A percentile compares a stretch with the other conserved stretches of the same genome.
Evolutionary conservation across 2,797 vertebrate species (phyloP).

Genomic region (Melanogrammus aeglefinus): DNA sequence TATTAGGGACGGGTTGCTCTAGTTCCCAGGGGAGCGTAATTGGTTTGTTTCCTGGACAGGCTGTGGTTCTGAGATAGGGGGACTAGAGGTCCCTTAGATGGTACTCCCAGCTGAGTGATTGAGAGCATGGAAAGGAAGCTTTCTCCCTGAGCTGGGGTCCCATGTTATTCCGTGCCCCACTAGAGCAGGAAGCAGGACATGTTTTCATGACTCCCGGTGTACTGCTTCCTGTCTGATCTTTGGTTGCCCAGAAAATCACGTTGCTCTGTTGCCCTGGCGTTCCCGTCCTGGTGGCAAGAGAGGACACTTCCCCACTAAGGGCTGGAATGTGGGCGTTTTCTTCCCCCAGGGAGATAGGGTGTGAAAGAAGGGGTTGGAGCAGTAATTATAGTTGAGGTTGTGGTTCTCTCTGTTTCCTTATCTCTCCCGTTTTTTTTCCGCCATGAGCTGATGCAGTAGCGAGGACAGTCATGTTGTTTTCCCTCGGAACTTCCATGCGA

Average conservation of each 20-base stretch:
- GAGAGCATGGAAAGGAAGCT: not conserved
- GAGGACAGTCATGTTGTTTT: slow-evolving; percentile 76
- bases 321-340: slow-evolving; percentile 57
- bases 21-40: too few species aligned
- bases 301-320: slow-evolving; percentile 60
- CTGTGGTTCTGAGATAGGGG: too few species aligned
- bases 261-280: not conserved
- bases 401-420: slow-evolving; percentile 56
- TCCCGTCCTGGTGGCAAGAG: slow-evolving; percentile 31
- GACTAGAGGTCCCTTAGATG: not conserved
- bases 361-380: slow-evolving; percentile 52
- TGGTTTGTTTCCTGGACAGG: too few species aligned
- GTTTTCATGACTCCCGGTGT: slow-evolving; percentile 31
- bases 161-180: slow-evolving; percentile 3
- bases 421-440: slow-evolving; percentile 73
- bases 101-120: not conserved
- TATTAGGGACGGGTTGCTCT: too few species aligned
- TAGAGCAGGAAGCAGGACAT: slow-evolving; percentile 26
- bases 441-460: slow-evolving; percentile 75
- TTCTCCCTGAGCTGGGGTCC: not conserved
- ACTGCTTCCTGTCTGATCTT: slow-evolving; percentile 36
- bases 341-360: slow-evolving; percentile 53
- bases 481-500: slow-evolving; percentile 32
- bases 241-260: slow-evolving; percentile 1
- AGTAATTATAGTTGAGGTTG: slow-evolving; percentile 48